Evolutionary conservation across 2,888 invertebrate genomes (phyloP).

Genomic region (Stenotaenia linearis): DNA sequence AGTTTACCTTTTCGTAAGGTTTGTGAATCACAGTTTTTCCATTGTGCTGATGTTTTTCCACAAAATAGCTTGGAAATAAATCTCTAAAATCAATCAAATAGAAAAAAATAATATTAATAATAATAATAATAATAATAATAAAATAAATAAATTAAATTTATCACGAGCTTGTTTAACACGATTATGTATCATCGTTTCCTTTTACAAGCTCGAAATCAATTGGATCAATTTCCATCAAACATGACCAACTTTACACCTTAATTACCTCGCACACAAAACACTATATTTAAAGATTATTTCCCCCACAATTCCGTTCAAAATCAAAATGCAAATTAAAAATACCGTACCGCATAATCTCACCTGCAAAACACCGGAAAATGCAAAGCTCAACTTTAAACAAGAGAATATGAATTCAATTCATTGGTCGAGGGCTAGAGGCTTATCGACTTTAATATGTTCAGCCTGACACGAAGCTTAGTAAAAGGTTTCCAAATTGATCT

Average conservation of each 20-base stretch:
- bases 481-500: conserved; percentile 12
- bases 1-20: conserved; percentile 55
- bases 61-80: conserved; percentile 63
- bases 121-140: not conserved
- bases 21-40: conserved; percentile 55
- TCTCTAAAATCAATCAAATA: conserved; percentile 49
- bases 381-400: not conserved
- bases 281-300: not conserved
- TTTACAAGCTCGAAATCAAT: not conserved
- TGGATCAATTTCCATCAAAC: not conserved
- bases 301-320: not conserved
- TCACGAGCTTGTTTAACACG: not conserved
- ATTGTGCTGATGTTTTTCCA: conserved; percentile 57
- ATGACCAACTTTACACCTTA: not conserved
- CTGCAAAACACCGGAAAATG: not conserved
- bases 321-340: not conserved
- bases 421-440: not conserved
- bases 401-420: not conserved
- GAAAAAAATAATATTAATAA: not conserved
- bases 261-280: not conserved
- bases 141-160: not conserved
- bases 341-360: not conserved
- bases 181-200: no score
- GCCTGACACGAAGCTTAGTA: conserved; percentile 8
- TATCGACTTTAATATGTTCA: conserved; percentile 21